Percentiles rank a stretch among this genome's conserved stretches.
These are phyloP conservation scores for Hylaea fasciaria DNA, from an alignment of 2,888 invertebrate genomes.

Conservation along the genomic window DNA sequence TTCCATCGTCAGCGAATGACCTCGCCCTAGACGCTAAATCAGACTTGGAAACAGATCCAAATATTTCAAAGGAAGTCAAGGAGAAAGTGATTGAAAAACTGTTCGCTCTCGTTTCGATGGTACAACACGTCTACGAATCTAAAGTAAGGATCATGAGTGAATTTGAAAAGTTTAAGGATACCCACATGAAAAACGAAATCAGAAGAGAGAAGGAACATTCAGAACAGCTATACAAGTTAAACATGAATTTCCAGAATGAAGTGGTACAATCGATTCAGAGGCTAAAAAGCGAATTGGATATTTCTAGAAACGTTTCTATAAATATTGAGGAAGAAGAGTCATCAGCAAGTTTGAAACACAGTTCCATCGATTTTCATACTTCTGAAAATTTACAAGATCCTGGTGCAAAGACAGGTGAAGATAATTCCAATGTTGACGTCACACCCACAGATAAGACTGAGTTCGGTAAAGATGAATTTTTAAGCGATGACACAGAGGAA, in stretches of 20 bases:
- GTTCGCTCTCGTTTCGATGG: slow-evolving; percentile 76
- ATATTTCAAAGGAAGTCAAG: slow-evolving; percentile 73
- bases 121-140: slow-evolving; percentile 78
- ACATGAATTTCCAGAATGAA: slow-evolving; percentile 80
- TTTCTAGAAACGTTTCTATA: slow-evolving; percentile 62
- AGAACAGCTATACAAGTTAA: slow-evolving; percentile 76
- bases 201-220: slow-evolving; percentile 78
- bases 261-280: slow-evolving; percentile 77
- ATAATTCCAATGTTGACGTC: slow-evolving; percentile 42
- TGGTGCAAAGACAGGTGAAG: slow-evolving; percentile 32
- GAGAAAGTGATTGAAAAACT: slow-evolving; percentile 78
- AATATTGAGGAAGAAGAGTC: slow-evolving; percentile 52
- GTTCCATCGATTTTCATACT: slow-evolving; percentile 66
- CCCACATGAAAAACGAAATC: slow-evolving; percentile 71
- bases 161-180: slow-evolving; percentile 77
- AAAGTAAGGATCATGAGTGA: slow-evolving; percentile 78
- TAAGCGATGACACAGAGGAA: slow-evolving; percentile 29
- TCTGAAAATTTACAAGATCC: slow-evolving; percentile 46
- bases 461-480: slow-evolving; percentile 14
- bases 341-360: slow-evolving; percentile 52
- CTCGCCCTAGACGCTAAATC: slow-evolving; percentile 77
- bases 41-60: slow-evolving; percentile 77
- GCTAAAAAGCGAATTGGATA: slow-evolving; percentile 75
- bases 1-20: slow-evolving; percentile 79
- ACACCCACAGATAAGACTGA: slow-evolving; percentile 28